Evolutionary conservation across 2,888 invertebrate genomes (phyloP).

Genomic region (Ectemnius continuus): DNA sequence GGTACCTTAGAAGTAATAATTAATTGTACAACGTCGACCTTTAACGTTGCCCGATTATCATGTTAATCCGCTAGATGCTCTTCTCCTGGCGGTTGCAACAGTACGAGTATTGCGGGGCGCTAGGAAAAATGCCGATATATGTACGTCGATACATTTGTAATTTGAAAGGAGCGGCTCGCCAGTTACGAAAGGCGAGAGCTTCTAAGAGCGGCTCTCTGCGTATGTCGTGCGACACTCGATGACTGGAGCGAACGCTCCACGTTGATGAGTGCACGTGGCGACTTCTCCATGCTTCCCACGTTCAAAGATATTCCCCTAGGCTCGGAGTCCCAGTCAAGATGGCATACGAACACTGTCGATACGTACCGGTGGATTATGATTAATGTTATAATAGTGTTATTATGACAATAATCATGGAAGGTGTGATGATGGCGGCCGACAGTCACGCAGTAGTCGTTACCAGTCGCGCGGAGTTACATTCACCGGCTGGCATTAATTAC

Average conservation of each 20-base stretch:
- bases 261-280: too few relatives aligned
- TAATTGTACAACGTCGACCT: conserved; percentile 14
- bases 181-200: conserved; percentile 36
- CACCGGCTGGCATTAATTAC: not conserved
- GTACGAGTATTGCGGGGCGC: conserved; percentile 7
- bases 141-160: conserved; percentile 35
- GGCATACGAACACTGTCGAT: not conserved
- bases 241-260: conserved; percentile 12
- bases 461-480: too few relatives aligned
- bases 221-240: conserved; percentile 24
- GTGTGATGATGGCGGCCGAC: too few relatives aligned
- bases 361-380: not conserved
- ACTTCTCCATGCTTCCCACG: conserved; percentile 3
- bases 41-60: conserved; percentile 31
- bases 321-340: not conserved
- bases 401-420: conserved; percentile 1
- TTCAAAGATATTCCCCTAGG: not conserved
- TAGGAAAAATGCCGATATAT: not conserved
- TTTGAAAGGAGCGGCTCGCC: conserved; percentile 9
- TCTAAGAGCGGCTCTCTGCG: conserved; percentile 17
- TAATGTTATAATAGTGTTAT: not conserved
- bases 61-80: conserved; percentile 27
- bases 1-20: conserved; percentile 3
- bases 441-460: too few relatives aligned
- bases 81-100: conserved; percentile 17